These are phyloP conservation scores for Drosophila cognata DNA, from an alignment of 2,888 invertebrate genomes.

Conservation along the genomic window DNA sequence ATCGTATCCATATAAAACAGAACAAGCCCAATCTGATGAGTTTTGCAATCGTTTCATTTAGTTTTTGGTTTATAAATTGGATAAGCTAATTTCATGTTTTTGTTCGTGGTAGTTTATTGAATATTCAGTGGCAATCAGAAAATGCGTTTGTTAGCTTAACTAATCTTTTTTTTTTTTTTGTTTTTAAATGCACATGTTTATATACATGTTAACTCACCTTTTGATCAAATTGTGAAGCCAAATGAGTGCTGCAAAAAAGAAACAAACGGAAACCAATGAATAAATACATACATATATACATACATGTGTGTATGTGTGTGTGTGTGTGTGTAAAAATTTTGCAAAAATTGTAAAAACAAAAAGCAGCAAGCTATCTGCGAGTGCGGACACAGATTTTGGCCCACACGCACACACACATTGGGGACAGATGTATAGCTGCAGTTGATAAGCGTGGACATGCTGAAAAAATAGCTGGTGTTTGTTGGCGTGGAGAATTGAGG, in stretches of 20 bases:
- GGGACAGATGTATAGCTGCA: slow-evolving; percentile 15
- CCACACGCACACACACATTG: neutral
- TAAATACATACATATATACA: neutral
- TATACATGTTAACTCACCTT: slow-evolving; percentile 39
- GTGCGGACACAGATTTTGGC: slow-evolving; percentile 38
- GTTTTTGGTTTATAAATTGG: neutral
- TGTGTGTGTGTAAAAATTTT: slow-evolving; percentile 15
- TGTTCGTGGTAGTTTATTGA: neutral
- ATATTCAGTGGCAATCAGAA: neutral
- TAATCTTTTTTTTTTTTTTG: neutral
- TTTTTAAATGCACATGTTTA: neutral
- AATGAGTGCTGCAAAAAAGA: slow-evolving; percentile 11
- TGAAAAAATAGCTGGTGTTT: slow-evolving; percentile 3
- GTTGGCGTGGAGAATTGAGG: neutral
- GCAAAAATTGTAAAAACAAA: slow-evolving; percentile 29
- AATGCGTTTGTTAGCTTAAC: neutral
- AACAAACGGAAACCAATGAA: slow-evolving; percentile 8
- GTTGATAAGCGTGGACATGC: slow-evolving; percentile 44
- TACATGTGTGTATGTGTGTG: neutral
- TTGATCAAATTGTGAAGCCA: slow-evolving; percentile 10
- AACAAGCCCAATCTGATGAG: neutral
- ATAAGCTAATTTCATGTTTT: neutral
- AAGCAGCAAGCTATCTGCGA: slow-evolving; percentile 24
- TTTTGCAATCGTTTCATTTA: neutral
- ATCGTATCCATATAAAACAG: neutral